Evolutionary conservation across 2,888 invertebrate species (phyloP).

Genomic region (Hypercompe scribonia): DNA sequence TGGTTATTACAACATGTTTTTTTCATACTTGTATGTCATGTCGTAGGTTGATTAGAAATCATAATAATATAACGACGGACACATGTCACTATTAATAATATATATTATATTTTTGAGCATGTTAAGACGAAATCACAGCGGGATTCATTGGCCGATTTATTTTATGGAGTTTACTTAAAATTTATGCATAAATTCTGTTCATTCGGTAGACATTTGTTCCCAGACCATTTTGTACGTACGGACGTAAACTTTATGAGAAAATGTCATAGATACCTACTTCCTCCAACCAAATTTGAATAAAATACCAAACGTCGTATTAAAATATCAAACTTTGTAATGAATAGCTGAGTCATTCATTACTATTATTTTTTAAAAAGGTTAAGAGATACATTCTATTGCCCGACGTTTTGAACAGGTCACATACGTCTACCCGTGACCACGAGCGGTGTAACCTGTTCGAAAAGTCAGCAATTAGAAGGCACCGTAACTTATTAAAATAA

Average conservation of each 20-base stretch:
- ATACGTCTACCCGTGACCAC: too few species aligned
- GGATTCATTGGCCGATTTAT: not conserved
- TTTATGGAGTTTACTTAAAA: constrained; percentile 8
- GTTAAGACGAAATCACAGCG: constrained; percentile 3
- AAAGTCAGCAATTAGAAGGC: too few species aligned
- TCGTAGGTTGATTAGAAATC: constrained; percentile 11
- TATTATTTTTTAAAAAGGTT: too few species aligned
- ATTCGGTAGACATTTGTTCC: not conserved
- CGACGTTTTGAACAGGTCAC: too few species aligned
- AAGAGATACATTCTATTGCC: too few species aligned
- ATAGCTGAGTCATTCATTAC: too few species aligned
- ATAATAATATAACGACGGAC: not conserved
- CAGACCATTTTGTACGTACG: not conserved
- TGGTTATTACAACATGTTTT: constrained; percentile 3
- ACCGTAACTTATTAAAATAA: too few species aligned
- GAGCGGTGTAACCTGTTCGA: too few species aligned
- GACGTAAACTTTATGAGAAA: not conserved
- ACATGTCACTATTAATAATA: constrained; percentile 3
- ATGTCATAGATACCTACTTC: not conserved
- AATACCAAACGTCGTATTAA: too few species aligned
- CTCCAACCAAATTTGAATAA: too few species aligned
- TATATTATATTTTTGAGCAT: not conserved
- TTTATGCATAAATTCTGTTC: not conserved
- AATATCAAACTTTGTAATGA: too few species aligned
- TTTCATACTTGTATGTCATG: constrained; percentile 2